Base-by-base conservation (phyloP, 2,888 invertebrate genomes). In the Tenthredo scrophulariae region DNA sequence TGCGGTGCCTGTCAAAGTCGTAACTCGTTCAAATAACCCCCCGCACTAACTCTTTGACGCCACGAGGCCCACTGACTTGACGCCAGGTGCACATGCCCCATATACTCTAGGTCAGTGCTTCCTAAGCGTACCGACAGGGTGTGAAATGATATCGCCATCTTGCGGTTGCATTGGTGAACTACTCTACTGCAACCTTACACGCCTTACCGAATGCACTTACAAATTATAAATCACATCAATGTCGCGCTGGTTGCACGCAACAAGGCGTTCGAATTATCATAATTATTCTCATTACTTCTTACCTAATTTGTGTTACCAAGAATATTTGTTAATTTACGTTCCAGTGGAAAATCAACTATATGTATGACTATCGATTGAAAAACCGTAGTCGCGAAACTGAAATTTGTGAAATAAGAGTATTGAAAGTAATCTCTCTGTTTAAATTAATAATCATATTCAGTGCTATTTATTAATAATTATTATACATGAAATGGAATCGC, bases 381-480 rank as follows among this genome's bases (percentile, higher is more conserved):
- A n/a, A n/a, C 0, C 7, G 18, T n/a, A 54, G n/a, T 50, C 18
- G n/a, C n/a, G 0, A 6, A n/a, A n/a, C 54, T 54, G 26, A 62
- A 62, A 26, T 62, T 62, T 62, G 7, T 7, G n/a, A 9, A 67
- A 67, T 15, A 33, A 29, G 33, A 6, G 33, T 18, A 33, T 67
- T 1, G 33, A 26, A 26, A 67, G 6, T 15, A 67, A 15, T 15
- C 22, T 15, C 6, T 6, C 18, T 67, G 62, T 43, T 74, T 22
- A 74, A 74, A 74, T 43, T 43, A 74, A 43, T 43, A 74, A 74
- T 74, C 72, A 74, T 74, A 74, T 74, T 74, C 72, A 74, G 72
- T 74, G 72, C 72, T 40, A 74, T 74, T 74, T 74, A 74, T 74
- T 74, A 22, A 74, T 74, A 74, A 74, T 50, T 29, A 77, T 54